Evolutionary conservation across 2,797 vertebrate genomes (phyloP), one percentile per base, ranked within the genome.

Genomic region (Lepus oiostolus): DNA sequence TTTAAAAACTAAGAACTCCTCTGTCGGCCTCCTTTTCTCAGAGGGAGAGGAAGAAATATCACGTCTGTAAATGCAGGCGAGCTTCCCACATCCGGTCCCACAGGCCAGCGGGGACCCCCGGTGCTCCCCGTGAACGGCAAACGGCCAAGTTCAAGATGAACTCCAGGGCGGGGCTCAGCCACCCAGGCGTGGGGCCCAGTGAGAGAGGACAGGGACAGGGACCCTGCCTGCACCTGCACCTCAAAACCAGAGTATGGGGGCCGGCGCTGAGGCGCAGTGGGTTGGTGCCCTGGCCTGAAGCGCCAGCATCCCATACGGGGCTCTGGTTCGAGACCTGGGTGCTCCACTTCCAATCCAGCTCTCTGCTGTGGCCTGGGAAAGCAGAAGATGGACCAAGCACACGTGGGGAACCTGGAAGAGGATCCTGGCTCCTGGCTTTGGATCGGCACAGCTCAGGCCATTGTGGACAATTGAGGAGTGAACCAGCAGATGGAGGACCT

Each of bases 11-110:
- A 42, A 90, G 81, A 63, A 16, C 32, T 62, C 81, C 28, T 81
- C 62, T 63, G 52, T 58, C 38, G n/a, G 32, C 62, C 65, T 94
- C 52, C 11, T 82, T 94, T 93, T 77, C 72, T 54, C 81, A 82
- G 85, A 79, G 32, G 38, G 30, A 65, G 68, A 47, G 42, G 42
- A 47, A 47, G 42, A 47, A 47, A 42, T 50, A 60, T n/a, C 35
- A 85, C 68, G 4, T 52, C 35, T 52, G n/a, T 28, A 72, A 81
- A 74, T 70, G 24, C 52, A 58, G 83, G 85, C 88, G 65, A 77
- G 17, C 52, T 92, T 86, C 95, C 54, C 3, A 2, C 5, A 14
- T 62, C 32, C 21, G 26, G 7, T 42, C 81, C 79, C 62, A 30
- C 63, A 28, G 65, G 22, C 75, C 30, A 76, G 62, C 12, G 50